A percentile compares a stretch with the other conserved stretches of the same genome.
phyloP scores from a whole-genome alignment of 1,140 invertebrate genomes.

The Homarus americanus region DNA sequence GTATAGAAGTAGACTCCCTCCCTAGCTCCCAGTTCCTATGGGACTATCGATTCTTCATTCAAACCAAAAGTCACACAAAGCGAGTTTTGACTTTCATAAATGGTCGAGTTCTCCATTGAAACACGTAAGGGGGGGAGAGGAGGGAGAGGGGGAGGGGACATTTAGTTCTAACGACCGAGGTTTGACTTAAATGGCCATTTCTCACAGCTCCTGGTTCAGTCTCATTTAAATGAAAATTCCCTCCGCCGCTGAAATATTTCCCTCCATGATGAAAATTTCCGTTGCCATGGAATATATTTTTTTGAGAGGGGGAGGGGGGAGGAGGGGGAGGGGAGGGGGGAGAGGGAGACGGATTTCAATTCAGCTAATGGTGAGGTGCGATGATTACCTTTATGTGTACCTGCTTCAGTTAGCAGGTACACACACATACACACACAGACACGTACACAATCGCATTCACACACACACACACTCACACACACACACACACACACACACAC shows the following conservation, averaged over 20 bases:
- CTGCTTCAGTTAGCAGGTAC: too few species aligned
- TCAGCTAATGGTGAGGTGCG: too few species aligned
- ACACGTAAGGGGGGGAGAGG: neutral
- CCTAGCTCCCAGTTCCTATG: neutral
- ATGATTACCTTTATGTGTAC: too few species aligned
- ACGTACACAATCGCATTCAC: neutral
- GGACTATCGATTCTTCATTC: constrained; percentile 31
- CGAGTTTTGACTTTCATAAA: constrained; percentile 50
- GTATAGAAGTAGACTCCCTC: too few species aligned
- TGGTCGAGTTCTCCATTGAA: constrained; percentile 31
- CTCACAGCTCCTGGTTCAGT: constrained; percentile 39
- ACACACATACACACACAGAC: neutral
- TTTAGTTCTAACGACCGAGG: constrained; percentile 39
- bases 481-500: neutral
- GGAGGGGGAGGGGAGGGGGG: too few species aligned
- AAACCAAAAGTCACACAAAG: constrained; percentile 41
- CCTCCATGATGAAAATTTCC: neutral
- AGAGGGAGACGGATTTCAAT: neutral
- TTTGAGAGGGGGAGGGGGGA: neutral
- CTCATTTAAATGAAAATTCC: constrained; percentile 29
- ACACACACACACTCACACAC: neutral
- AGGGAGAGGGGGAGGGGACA: constrained; percentile 14
- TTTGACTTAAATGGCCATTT: constrained; percentile 60
- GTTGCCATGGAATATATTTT: neutral
- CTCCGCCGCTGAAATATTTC: constrained; percentile 8